A percentile compares a stretch with the other conserved stretches of the same genome.
phyloP scores from a whole-genome alignment of 2,888 invertebrate genomes.

The Drosophila phalerata region DNA sequence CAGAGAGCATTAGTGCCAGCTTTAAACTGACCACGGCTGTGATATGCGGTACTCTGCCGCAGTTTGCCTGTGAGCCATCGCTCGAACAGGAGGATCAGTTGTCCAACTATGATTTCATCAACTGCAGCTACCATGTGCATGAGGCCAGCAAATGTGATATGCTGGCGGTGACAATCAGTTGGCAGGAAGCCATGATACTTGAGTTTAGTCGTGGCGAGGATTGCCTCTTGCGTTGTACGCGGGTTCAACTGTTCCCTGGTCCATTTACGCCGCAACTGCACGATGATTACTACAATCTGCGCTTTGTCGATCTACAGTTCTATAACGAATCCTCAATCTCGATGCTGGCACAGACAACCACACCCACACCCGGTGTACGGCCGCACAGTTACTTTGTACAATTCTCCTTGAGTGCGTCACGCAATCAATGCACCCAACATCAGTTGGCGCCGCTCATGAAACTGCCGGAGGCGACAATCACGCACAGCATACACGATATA shows the following conservation, averaged over 20 bases:
- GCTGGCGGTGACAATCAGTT: slow-evolving; percentile 75
- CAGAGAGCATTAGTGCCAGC: slow-evolving; percentile 88
- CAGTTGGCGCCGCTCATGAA: slow-evolving; percentile 72
- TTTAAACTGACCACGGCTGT: slow-evolving; percentile 87
- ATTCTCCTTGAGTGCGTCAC: slow-evolving; percentile 83
- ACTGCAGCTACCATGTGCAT: slow-evolving; percentile 79
- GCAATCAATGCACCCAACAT: slow-evolving; percentile 85
- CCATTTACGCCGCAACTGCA: slow-evolving; percentile 79
- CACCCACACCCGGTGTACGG: slow-evolving; percentile 85
- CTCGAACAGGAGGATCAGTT: slow-evolving; percentile 24
- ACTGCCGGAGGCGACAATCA: slow-evolving; percentile 73
- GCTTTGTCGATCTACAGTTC: slow-evolving; percentile 90
- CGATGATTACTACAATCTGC: slow-evolving; percentile 83
- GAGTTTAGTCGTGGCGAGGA: slow-evolving; percentile 83
- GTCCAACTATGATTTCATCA: slow-evolving; percentile 58
- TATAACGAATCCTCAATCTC: slow-evolving; percentile 89
- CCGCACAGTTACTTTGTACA: slow-evolving; percentile 86
- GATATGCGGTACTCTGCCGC: slow-evolving; percentile 84
- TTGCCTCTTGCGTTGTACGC: slow-evolving; percentile 86
- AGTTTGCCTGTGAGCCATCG: slow-evolving; percentile 28
- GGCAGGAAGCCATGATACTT: slow-evolving; percentile 82
- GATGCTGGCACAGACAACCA: slow-evolving; percentile 88
- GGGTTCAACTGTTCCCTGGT: slow-evolving; percentile 87
- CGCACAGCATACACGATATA: slow-evolving; percentile 87
- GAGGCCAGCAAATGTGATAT: slow-evolving; percentile 75